phyloP scores from a whole-genome alignment of 2,113 vertebrate genomes.

The Hepsetus odoe region DNA sequence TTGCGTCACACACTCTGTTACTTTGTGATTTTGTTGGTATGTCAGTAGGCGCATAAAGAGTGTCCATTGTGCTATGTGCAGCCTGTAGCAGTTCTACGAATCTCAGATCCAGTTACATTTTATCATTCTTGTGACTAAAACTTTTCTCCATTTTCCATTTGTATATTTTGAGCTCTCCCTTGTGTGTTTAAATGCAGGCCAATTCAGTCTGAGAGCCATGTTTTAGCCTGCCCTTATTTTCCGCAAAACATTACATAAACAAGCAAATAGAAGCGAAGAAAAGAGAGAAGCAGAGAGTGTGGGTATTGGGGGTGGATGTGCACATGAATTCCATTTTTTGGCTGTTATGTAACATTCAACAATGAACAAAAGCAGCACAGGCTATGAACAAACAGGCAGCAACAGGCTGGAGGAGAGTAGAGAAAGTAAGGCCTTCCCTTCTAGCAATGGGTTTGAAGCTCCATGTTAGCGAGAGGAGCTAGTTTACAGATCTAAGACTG shows the following conservation, averaged over 20 bases:
- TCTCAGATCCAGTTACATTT: no score
- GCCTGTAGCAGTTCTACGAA: no score
- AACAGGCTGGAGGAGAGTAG: constrained; percentile 17
- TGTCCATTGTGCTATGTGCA: no score
- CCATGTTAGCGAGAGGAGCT: neutral
- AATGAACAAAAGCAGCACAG: constrained; percentile 32
- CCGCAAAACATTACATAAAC: constrained; percentile 51
- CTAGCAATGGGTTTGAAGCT: neutral
- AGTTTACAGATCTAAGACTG: neutral
- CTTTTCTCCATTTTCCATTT: no score
- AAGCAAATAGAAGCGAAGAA: neutral
- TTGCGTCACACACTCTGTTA: no score
- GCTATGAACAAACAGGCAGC: constrained; percentile 8
- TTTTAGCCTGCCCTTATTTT: constrained; percentile 26
- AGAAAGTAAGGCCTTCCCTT: neutral
- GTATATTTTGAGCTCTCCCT: no score
- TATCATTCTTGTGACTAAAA: no score
- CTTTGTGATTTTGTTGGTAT: no score
- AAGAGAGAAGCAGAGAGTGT: constrained; percentile 21
- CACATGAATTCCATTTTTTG: neutral
- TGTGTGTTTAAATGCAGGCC: neutral
- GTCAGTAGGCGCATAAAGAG: no score
- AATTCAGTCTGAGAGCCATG: neutral
- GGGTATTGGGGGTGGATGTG: neutral
- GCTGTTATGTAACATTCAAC: constrained; percentile 37